phyloP scores from a whole-genome alignment of 2,888 invertebrate genomes.

The Plebejus melissa region DNA sequence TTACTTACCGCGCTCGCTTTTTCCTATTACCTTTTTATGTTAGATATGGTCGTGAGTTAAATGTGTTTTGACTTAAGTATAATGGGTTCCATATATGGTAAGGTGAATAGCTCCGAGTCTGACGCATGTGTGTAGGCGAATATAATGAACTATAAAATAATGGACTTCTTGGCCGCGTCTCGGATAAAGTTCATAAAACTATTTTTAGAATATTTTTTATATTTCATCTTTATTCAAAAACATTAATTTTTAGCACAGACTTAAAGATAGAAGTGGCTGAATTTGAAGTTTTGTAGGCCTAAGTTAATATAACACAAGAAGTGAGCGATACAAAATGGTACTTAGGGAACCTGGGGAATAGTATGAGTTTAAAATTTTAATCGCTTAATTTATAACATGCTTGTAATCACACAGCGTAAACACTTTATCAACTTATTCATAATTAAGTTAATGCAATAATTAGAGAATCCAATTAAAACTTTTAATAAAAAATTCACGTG shows the following conservation, averaged over 20 bases:
- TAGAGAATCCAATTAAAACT: conserved; percentile 9
- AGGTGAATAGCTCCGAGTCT: conserved; percentile 21
- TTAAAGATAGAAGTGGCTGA: too few species aligned
- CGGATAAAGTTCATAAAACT: background rate
- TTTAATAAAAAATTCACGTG: background rate
- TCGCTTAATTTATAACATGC: conserved; percentile 14
- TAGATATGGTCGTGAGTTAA: conserved; percentile 27
- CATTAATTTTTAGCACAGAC: too few species aligned
- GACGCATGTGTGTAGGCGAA: conserved; percentile 13
- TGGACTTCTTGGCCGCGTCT: conserved; percentile 1
- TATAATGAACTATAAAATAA: conserved; percentile 16
- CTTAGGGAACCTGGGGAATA: background rate
- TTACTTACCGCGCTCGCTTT: conserved; percentile 37
- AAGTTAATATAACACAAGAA: background rate
- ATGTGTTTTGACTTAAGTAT: conserved; percentile 27
- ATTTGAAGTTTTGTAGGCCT: background rate
- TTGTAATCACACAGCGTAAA: conserved; percentile 16
- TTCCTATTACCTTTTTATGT: conserved; percentile 29
- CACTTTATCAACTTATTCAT: conserved; percentile 8
- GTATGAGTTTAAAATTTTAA: background rate
- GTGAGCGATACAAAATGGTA: background rate
- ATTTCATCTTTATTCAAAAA: background rate
- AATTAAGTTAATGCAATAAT: conserved; percentile 13
- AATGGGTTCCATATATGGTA: conserved; percentile 22
- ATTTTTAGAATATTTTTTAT: background rate